phyloP scores from a whole-genome alignment of 2,888 invertebrate genomes.

The Oscheius sp. region DNA sequence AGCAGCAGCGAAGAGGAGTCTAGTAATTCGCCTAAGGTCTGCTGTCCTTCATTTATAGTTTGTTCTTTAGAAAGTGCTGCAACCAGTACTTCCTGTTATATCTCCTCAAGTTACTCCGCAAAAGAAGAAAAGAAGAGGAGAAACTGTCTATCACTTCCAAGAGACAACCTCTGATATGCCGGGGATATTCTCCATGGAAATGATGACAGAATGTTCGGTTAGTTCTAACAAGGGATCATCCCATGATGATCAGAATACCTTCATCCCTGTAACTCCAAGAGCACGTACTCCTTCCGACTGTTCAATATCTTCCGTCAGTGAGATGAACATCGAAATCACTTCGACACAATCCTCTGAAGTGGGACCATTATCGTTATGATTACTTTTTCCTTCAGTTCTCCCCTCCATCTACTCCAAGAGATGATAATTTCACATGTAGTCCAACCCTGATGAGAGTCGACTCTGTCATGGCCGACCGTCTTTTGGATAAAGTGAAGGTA shows the following conservation, averaged over 20 bases:
- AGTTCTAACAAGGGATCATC: not conserved
- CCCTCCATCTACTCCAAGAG: slow-evolving; percentile 20
- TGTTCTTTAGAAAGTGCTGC: no score
- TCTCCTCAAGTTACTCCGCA: no score
- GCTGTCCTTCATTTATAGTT: no score
- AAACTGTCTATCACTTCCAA: not conserved
- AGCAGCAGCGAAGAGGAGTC: slow-evolving; percentile 1
- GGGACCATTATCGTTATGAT: not conserved
- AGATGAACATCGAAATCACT: not conserved
- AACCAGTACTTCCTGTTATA: no score
- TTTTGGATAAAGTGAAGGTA: not conserved
- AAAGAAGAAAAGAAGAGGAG: no score
- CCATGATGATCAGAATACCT: slow-evolving; percentile 7
- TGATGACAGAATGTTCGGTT: not conserved
- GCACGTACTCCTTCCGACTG: slow-evolving; percentile 2
- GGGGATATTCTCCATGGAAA: not conserved
- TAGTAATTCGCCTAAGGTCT: no score
- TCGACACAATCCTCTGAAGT: not conserved
- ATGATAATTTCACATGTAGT: slow-evolving; percentile 12
- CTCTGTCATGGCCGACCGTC: not conserved
- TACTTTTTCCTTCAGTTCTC: not conserved
- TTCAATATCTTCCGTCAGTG: not conserved
- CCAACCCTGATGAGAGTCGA: slow-evolving; percentile 5
- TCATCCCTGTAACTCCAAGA: slow-evolving; percentile 11
- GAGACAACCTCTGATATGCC: slow-evolving; percentile 9